phyloP scores from a whole-genome alignment of 2,797 vertebrate genomes.

The Taeniopygia guttata region DNA sequence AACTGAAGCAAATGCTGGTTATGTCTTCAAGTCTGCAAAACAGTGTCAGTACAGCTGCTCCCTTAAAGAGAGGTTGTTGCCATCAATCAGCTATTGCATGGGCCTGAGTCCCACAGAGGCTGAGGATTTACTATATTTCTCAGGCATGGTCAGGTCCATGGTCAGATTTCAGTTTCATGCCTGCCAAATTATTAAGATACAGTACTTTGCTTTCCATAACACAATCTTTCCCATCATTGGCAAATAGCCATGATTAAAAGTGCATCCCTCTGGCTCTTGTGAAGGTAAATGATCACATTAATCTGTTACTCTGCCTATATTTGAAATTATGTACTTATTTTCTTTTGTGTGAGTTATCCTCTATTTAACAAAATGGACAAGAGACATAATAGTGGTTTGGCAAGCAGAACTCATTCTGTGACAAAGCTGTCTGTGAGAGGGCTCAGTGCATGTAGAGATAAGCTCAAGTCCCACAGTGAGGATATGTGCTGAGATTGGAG shows the following conservation, averaged over 20 bases:
- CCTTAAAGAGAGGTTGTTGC: neutral
- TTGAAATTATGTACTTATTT: neutral
- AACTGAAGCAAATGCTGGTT: neutral
- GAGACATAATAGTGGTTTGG: neutral
- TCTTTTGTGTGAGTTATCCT: neutral
- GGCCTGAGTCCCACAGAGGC: neutral
- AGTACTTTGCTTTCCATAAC: neutral
- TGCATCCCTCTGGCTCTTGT: neutral
- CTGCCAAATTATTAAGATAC: neutral
- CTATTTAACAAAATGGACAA: conserved; percentile 14
- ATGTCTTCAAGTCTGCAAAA: neutral
- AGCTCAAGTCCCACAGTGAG: conserved; percentile 14
- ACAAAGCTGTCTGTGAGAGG: neutral
- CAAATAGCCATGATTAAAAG: conserved; percentile 30
- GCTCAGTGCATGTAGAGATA: neutral
- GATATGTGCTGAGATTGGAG: conserved; percentile 34
- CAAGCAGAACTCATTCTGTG: conserved; percentile 6
- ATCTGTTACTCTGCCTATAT: conserved; percentile 1
- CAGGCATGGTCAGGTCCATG: neutral
- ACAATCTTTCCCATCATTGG: neutral
- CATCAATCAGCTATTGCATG: neutral
- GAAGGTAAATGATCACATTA: conserved; percentile 34
- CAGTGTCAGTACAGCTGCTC: neutral
- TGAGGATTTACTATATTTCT: neutral
- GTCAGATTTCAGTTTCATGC: neutral